Conservation (phyloP, 1,140 invertebrate species). For the fruit fly (Drosophila melanogaster) region DNA sequence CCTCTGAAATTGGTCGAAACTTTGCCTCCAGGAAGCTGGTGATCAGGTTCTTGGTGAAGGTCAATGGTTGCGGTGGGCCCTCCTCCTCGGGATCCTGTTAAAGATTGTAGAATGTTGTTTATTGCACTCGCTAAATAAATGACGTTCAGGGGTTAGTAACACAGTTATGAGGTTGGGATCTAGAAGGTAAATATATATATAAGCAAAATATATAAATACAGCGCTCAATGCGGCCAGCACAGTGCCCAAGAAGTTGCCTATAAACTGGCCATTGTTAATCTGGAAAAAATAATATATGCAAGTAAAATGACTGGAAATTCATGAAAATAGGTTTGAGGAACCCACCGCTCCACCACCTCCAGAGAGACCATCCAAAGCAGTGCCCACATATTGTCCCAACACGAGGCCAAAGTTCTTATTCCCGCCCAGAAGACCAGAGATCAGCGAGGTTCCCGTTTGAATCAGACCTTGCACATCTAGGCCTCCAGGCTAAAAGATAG, state of each 20-base stretch:
- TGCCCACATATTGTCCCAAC: constrained; percentile 85
- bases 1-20: constrained; percentile 46
- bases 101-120: background rate
- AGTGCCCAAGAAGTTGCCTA: constrained; percentile 84
- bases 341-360: constrained; percentile 86
- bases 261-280: constrained; percentile 84
- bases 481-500: constrained; percentile 75
- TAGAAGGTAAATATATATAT: background rate
- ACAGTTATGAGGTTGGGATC: constrained; percentile 25
- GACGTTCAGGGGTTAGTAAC: constrained; percentile 42
- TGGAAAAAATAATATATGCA: constrained; percentile 10
- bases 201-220: constrained; percentile 71
- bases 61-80: constrained; percentile 70
- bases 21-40: constrained; percentile 74
- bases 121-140: background rate
- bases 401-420: constrained; percentile 85
- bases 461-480: constrained; percentile 83
- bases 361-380: constrained; percentile 85
- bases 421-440: constrained; percentile 81
- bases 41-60: constrained; percentile 72
- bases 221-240: constrained; percentile 81
- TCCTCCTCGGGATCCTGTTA: constrained; percentile 82
- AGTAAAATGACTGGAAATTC: background rate
- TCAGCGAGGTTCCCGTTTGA: constrained; percentile 74
- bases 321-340: background rate